Evolutionary conservation across 2,113 vertebrate species (phyloP).

Genomic region (Neotoma lepida): DNA sequence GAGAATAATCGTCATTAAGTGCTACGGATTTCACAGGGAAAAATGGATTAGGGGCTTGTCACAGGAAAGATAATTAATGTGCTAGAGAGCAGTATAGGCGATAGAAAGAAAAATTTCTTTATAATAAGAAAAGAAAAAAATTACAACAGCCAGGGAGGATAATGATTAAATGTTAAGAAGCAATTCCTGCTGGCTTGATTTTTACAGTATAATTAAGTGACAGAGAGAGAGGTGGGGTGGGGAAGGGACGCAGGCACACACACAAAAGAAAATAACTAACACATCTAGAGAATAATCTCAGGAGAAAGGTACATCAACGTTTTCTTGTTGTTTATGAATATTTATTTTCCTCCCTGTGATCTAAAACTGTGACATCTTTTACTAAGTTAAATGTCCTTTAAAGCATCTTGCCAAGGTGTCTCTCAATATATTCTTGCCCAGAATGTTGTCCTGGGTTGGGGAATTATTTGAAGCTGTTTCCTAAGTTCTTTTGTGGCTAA

Average conservation of each 20-base stretch:
- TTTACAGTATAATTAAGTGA: conserved; percentile 72
- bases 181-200: conserved; percentile 71
- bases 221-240: not conserved
- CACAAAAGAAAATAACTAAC: conserved; percentile 32
- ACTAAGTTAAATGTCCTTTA: conserved; percentile 26
- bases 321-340: conserved; percentile 39
- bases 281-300: conserved; percentile 14
- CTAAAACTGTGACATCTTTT: conserved; percentile 42
- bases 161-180: conserved; percentile 74
- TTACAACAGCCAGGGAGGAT: conserved; percentile 55
- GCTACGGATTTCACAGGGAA: conserved; percentile 61
- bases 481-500: conserved; percentile 41
- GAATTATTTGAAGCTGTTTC: conserved; percentile 64
- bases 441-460: conserved; percentile 46
- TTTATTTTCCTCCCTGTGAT: conserved; percentile 54
- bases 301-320: not conserved
- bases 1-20: conserved; percentile 80
- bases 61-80: conserved; percentile 71
- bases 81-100: conserved; percentile 52
- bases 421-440: conserved; percentile 54
- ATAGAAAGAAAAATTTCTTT: conserved; percentile 74
- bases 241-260: not conserved
- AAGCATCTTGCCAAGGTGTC: conserved; percentile 32
- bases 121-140: conserved; percentile 70
- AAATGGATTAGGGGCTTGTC: conserved; percentile 74